Conservation (phyloP, 2,888 invertebrate genomes). For the Drosophila dives region DNA sequence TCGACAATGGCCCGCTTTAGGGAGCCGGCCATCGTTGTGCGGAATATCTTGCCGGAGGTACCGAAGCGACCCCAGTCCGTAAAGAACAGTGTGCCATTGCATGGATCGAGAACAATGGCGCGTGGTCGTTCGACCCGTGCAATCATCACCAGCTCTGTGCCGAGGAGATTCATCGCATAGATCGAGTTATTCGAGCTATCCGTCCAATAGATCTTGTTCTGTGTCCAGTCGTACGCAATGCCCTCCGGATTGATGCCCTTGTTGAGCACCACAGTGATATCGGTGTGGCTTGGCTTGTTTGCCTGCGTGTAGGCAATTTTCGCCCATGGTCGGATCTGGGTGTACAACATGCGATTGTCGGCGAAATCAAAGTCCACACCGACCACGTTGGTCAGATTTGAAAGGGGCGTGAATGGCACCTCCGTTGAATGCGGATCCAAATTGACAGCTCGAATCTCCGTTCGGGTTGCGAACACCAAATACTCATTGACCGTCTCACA, state of each 20-base stretch:
- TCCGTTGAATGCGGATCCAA: slow-evolving; percentile 93
- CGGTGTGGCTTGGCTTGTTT: slow-evolving; percentile 88
- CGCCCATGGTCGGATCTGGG: slow-evolving; percentile 96
- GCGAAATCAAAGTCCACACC: slow-evolving; percentile 98
- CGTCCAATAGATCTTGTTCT: slow-evolving; percentile 98
- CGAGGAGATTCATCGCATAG: slow-evolving; percentile 96
- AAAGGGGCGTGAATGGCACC: slow-evolving; percentile 93
- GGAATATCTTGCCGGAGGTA: slow-evolving; percentile 96
- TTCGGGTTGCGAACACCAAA: slow-evolving; percentile 96
- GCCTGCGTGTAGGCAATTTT: slow-evolving; percentile 93
- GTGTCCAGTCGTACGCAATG: slow-evolving; percentile 98
- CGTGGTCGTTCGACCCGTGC: slow-evolving; percentile 96
- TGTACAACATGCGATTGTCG: slow-evolving; percentile 94
- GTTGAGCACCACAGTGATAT: slow-evolving; percentile 89
- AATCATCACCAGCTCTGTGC: slow-evolving; percentile 94
- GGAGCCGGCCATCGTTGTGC: slow-evolving; percentile 98
- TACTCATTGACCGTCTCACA: slow-evolving; percentile 95
- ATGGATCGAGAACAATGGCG: slow-evolving; percentile 98
- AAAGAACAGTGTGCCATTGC: slow-evolving; percentile 97
- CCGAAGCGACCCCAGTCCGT: slow-evolving; percentile 98
- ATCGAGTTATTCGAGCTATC: slow-evolving; percentile 97
- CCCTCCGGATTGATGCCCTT: slow-evolving; percentile 96
- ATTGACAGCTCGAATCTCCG: slow-evolving; percentile 96
- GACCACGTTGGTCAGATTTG: slow-evolving; percentile 95
- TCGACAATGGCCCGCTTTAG: slow-evolving; percentile 94